These are phyloP conservation scores for Bombus pyrosoma DNA, from an alignment of 1,140 invertebrate genomes.

Conservation along the genomic window DNA sequence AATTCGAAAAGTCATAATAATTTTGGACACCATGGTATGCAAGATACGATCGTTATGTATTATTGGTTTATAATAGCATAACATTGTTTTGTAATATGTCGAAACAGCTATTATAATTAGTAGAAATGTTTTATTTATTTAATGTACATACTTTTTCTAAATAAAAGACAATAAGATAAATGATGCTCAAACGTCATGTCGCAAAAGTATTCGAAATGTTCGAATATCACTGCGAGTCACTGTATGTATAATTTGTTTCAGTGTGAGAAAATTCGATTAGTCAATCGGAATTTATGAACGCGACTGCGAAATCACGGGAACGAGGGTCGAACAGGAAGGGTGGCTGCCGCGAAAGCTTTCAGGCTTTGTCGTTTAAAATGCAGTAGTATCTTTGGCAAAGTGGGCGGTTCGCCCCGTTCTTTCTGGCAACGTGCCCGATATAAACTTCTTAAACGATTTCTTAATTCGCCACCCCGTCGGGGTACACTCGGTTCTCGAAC, in stretches of 20 bases:
- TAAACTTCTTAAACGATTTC: conserved; percentile 73
- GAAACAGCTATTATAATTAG: no score
- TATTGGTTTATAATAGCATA: no score
- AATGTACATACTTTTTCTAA: no score
- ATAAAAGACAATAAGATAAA: no score
- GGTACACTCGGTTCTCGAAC: neutral
- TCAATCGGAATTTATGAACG: conserved; percentile 18
- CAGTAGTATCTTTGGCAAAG: conserved; percentile 37
- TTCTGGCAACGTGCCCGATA: conserved; percentile 58
- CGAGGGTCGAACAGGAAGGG: neutral
- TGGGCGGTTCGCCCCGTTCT: conserved; percentile 39
- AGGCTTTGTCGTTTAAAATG: conserved; percentile 17
- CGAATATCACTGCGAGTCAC: neutral
- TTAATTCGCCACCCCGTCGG: conserved; percentile 63
- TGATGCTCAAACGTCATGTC: no score
- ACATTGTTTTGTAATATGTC: no score
- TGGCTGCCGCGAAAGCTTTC: neutral
- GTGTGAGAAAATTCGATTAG: neutral
- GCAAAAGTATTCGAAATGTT: no score
- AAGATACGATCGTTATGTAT: no score
- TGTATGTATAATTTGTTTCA: neutral
- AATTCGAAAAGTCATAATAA: no score
- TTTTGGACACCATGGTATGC: no score
- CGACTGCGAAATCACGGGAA: neutral
- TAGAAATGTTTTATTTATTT: no score